phyloP scores from a whole-genome alignment of 1,140 invertebrate species.

The Geopemphigus sp. region DNA sequence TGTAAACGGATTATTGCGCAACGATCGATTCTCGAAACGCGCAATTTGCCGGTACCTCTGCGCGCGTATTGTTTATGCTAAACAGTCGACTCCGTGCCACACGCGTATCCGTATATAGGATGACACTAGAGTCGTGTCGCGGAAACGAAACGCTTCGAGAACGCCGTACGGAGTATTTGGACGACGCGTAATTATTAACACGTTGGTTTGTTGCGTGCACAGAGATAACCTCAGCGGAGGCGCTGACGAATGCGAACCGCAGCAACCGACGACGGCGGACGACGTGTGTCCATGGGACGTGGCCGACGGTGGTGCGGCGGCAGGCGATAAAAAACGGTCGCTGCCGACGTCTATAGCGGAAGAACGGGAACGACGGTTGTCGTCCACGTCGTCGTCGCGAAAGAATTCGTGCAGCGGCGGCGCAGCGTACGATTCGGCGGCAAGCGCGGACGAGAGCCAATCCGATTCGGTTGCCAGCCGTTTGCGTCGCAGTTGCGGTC shows the following conservation, averaged over 20 bases:
- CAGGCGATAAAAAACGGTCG: slow-evolving; percentile 53
- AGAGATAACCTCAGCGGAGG: slow-evolving; percentile 55
- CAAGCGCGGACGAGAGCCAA: slow-evolving; percentile 66
- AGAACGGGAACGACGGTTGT: slow-evolving; percentile 49
- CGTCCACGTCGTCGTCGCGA: slow-evolving; percentile 52
- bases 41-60: too few relatives aligned
- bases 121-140: too few relatives aligned
- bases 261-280: slow-evolving; percentile 54
- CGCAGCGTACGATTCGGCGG: slow-evolving; percentile 65
- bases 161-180: too few relatives aligned
- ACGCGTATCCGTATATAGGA: too few relatives aligned
- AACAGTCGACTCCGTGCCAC: too few relatives aligned
- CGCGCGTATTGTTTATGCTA: too few relatives aligned
- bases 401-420: slow-evolving; percentile 64
- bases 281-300: slow-evolving; percentile 71
- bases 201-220: slow-evolving; percentile 38
- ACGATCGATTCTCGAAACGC: too few relatives aligned
- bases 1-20: too few relatives aligned
- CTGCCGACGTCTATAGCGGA: slow-evolving; percentile 40
- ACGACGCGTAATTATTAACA: not conserved
- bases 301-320: slow-evolving; percentile 53
- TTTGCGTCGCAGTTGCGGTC: slow-evolving; percentile 54
- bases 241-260: slow-evolving; percentile 56
- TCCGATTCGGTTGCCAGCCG: slow-evolving; percentile 57
- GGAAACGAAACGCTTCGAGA: too few relatives aligned